phyloP scores from a whole-genome alignment of 2,888 invertebrate species.

The Dyspetes luteomarginatus region DNA sequence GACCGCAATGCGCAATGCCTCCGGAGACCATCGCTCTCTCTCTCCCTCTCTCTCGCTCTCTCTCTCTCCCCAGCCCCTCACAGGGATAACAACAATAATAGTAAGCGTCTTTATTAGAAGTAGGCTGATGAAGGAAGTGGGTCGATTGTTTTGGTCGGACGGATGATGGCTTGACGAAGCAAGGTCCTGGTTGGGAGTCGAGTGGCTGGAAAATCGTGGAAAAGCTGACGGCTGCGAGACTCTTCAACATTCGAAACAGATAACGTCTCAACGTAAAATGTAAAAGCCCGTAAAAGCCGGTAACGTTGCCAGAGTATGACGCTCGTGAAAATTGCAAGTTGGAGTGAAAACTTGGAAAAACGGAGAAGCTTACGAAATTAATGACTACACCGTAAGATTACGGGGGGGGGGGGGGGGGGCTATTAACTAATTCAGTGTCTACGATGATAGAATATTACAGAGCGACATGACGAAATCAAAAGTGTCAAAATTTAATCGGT shows the following conservation, averaged over 20 bases:
- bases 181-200: neutral
- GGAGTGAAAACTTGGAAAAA: neutral
- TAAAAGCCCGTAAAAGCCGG: neutral
- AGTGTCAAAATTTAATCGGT: neutral
- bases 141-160: neutral
- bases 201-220: slow-evolving; percentile 13
- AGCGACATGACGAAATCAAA: slow-evolving; percentile 4
- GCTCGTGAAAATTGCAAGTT: neutral
- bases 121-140: slow-evolving; percentile 40
- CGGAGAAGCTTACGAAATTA: slow-evolving; percentile 1
- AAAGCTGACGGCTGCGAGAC: neutral
- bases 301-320: slow-evolving; percentile 8
- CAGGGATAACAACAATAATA: slow-evolving; percentile 65
- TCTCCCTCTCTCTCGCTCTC: too few species aligned
- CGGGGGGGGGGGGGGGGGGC: neutral
- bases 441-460: neutral
- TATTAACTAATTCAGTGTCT: neutral
- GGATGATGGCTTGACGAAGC: neutral
- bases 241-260: slow-evolving; percentile 1
- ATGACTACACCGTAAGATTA: neutral
- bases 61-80: slow-evolving; percentile 34
- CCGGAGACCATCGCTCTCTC: slow-evolving; percentile 46
- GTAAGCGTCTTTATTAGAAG: slow-evolving; percentile 57
- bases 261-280: slow-evolving; percentile 5
- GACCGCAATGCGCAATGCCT: slow-evolving; percentile 70